These are phyloP conservation scores for Pteria penguin DNA, from an alignment of 2,888 invertebrate species.

Conservation along the genomic window DNA sequence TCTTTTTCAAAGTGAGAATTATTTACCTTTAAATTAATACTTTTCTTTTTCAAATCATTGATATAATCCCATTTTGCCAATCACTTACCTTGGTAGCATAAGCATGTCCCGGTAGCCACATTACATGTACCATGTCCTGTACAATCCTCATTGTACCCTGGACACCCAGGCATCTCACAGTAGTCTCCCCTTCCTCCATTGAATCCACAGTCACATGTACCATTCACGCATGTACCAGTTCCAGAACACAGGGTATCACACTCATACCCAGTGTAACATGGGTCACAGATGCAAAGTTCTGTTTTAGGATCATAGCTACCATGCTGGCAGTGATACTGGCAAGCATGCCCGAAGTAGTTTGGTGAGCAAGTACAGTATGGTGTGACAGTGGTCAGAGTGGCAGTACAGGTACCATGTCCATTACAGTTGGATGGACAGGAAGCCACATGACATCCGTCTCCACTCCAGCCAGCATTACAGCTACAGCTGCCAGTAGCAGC, in stretches of 20 bases:
- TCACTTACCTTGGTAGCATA: constrained; percentile 51
- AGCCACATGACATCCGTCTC: constrained; percentile 60
- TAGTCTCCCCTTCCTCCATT: constrained; percentile 60
- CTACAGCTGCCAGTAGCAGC: constrained; percentile 55
- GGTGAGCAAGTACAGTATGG: constrained; percentile 48
- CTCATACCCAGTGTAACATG: constrained; percentile 52
- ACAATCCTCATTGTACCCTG: constrained; percentile 61
- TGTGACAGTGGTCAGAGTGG: constrained; percentile 32
- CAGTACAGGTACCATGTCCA: constrained; percentile 55
- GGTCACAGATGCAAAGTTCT: constrained; percentile 44
- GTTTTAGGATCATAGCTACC: constrained; percentile 44
- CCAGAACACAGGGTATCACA: constrained; percentile 48
- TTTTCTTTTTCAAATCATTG: too few species aligned
- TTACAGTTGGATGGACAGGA: constrained; percentile 64
- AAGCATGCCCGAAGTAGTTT: constrained; percentile 46
- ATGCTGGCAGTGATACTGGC: constrained; percentile 43
- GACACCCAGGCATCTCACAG: constrained; percentile 66
- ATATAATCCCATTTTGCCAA: too few species aligned
- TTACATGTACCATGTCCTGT: constrained; percentile 62
- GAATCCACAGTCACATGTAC: constrained; percentile 64
- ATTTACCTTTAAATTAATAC: too few species aligned
- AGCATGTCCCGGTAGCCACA: constrained; percentile 42
- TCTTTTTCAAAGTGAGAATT: too few species aligned
- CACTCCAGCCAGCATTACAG: constrained; percentile 64
- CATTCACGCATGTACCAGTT: constrained; percentile 46